phyloP scores from a whole-genome alignment of 2,888 invertebrate species.

The Exocentrus adspersus region DNA sequence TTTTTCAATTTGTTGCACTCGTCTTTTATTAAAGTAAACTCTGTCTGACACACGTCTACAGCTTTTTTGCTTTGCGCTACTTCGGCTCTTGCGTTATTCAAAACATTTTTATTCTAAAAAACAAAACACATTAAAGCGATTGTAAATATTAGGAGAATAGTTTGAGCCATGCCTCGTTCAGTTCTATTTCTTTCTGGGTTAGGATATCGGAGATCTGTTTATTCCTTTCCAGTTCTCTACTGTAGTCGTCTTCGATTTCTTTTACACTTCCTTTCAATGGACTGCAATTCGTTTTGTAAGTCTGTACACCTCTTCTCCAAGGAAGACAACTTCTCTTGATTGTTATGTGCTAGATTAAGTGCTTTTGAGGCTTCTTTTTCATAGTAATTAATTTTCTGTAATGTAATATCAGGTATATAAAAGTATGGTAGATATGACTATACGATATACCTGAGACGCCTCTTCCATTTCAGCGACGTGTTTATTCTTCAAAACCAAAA shows the following conservation, averaged over 20 bases:
- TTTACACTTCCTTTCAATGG: constrained; percentile 43
- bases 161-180: constrained; percentile 70
- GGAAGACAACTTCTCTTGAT: constrained; percentile 72
- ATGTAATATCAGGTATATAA: no score
- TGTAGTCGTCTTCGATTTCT: constrained; percentile 45
- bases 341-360: constrained; percentile 73
- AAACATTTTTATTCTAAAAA: constrained; percentile 55
- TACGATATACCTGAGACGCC: constrained; percentile 52
- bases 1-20: constrained; percentile 51
- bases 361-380: constrained; percentile 80
- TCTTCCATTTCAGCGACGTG: constrained; percentile 52
- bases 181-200: constrained; percentile 68
- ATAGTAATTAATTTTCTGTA: constrained; percentile 68
- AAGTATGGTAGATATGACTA: no score
- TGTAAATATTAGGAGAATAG: no score
- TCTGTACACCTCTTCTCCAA: constrained; percentile 66
- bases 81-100: constrained; percentile 57
- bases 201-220: constrained; percentile 70
- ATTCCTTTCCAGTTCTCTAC: constrained; percentile 59
- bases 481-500: constrained; percentile 49
- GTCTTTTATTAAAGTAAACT: constrained; percentile 56
- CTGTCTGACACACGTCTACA: constrained; percentile 64
- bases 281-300: constrained; percentile 63
- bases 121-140: constrained; percentile 20
- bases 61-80: constrained; percentile 65